Evolutionary conservation across 2,888 invertebrate species (phyloP), one percentile per base, ranked within the genome.

Genomic region (Scaptodrosophila latifasciaeformis): DNA sequence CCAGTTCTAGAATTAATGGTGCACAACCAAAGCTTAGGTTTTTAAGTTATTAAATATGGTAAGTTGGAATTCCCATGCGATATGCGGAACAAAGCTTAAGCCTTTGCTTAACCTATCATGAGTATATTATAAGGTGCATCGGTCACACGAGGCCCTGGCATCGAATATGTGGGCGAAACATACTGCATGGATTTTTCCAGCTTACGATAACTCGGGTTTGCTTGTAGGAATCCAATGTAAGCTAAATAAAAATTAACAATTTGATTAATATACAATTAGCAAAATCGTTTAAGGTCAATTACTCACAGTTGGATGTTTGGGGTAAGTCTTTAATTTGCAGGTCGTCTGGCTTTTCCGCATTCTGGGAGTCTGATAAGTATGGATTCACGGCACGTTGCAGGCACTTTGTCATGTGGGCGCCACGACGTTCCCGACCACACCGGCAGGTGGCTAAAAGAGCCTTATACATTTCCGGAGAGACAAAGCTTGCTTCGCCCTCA

Each of bases 141-240:
- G 10, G 81, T 78, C 2, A 86, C 63, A 13, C 79, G 82, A 15
- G 81, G 80, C 12, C 85, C 86, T 1, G 82, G 67, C 86, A 86
- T 85, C 2, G 82, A 81, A 39, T 60, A 59, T 0, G 82, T 60
- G 0, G 86, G 85, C 5, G 86, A 86, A 15, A 80, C 53, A 55
- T 86, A 85, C 34, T 79, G 78, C 74, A 85, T 85, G 2, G 85
- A 84, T 7, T 79, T 67, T 21, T 86, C 86, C 69, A 84, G 76
- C 49, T 79, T 64, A 2, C 54, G 59, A 27, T 83, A 86, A 31
- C 57, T 62, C 2, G 70, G 44, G 6, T 52, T 47, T 1, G 39
- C 50, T 17, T 54, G 67, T 29, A 50, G 39, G 65, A 82, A 83
- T 6, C 86, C 86, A 34, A 86, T 74, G 47, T 62, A 70, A 35